Base-by-base conservation (phyloP, 1,140 invertebrate species). In the Drosophila kanapiae region DNA sequence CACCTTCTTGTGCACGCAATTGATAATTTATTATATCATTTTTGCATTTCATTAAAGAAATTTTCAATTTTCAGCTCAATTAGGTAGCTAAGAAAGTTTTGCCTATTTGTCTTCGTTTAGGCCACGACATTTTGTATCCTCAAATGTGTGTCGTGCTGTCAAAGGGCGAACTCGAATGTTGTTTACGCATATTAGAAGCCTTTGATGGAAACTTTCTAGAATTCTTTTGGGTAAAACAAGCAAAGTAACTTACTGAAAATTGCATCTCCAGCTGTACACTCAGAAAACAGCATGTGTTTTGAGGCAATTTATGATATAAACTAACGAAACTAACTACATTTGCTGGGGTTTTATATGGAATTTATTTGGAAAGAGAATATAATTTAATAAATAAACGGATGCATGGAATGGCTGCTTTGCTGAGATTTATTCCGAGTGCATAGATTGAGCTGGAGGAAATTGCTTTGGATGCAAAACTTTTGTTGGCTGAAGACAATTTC, bases 11-110 rank as follows among this genome's bases (percentile, higher is more conserved):
- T 40, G 48, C 47, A 27, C 35, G 23, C 31, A 64, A 62, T 84
- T 81, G 49, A 77, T 58, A 67, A 60, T 80, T 68, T 83, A 69
- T 78, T 75, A 59, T 37, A 48, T 54, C 42, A 65, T 78, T 78
- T 90, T 69, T 72, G 75, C 75, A 82, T 85, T 90, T 85, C 75
- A 85, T 90, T 90, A 62, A 76, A 65, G 60, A 82, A 74, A 90
- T 69, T 90, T 88, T 90, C 70, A 83, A 87, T 87, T 88, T 88
- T 90, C 85, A 82, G 79, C 72, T 81, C 84, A 88, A 90, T 88
- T 88, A 88, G 83, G 76, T 75, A 77, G 48, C 56, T 54, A 54
- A 48, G 43, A 86, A 88, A 86, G 64, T 80, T 88, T 88, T 43
- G 54, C 75, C 74, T 78, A 81, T 88, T 88, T 88, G 79, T 88